phyloP scores from a whole-genome alignment of 2,797 vertebrate genomes.

The Peromyscus nudipes region DNA sequence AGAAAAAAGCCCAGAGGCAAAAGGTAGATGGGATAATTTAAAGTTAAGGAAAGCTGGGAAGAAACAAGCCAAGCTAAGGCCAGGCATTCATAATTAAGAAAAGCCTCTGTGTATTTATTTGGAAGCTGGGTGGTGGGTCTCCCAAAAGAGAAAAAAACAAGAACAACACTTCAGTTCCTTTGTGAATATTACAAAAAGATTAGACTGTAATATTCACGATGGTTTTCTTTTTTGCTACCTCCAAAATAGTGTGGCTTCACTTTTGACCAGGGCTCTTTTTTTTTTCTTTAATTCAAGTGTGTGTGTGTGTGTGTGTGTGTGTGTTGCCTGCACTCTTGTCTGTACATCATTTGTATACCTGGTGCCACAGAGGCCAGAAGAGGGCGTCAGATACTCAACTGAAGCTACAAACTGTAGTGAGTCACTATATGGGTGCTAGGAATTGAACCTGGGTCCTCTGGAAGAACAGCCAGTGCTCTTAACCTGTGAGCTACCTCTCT shows the following conservation, averaged over 20 bases:
- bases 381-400: not conserved
- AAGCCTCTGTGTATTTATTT: too few species aligned
- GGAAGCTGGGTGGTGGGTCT: too few species aligned
- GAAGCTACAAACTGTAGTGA: not conserved
- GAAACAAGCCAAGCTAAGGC: too few species aligned
- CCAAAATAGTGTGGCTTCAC: not conserved
- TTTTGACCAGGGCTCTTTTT: conserved; percentile 36
- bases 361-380: not conserved
- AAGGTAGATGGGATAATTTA: too few species aligned
- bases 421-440: not conserved
- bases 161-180: conserved; percentile 17
- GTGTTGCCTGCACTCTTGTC: not conserved
- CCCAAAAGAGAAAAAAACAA: too few species aligned
- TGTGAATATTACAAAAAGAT: conserved; percentile 1
- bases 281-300: not conserved
- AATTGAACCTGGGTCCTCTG: not conserved
- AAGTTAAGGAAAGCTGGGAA: too few species aligned
- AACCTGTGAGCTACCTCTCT: not conserved
- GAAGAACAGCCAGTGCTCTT: not conserved
- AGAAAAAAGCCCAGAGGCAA: too few species aligned
- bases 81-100: too few species aligned
- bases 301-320: not conserved
- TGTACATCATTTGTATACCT: not conserved
- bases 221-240: conserved; percentile 5
- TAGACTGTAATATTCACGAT: conserved; percentile 21